Base-by-base conservation (phyloP, 2,797 vertebrate species). In the Muscicapa striata region DNA sequence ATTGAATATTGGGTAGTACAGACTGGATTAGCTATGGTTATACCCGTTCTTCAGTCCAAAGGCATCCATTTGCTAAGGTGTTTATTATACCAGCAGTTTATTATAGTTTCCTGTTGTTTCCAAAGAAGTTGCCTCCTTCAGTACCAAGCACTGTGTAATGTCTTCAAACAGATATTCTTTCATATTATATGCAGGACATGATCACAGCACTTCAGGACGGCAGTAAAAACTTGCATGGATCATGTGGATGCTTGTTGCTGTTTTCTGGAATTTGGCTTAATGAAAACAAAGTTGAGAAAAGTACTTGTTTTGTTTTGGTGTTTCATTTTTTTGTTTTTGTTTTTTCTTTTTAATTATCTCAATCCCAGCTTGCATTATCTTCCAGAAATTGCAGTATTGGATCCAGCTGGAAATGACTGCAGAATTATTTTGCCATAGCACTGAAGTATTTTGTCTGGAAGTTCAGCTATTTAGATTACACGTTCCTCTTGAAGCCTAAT, bases 111-210 rank as follows among this genome's bases (percentile, higher is more conserved):
- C 34, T 3, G 12, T 68, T 26, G 41, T 84, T 91, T 81, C 92
- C 78, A 67, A 63, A 67, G 63, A 74, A 88, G 69, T 85, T 89
- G 32, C 64, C 58, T 89, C 54, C 23, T 91, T 81, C 66, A 85
- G 49, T 76, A 73, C 41, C 45, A 63, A 85, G 79, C 18, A 41
- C 49, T 90, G 48, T 4, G 3, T 70, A 86, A 36, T 74, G 29
- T 70, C 84, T 86, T 92, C 48, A 81, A 94, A 81, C 66, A 79
- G 72, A 86, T 94, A 20, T 48, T 93, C 90, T 91, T 93, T 88
- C n/a, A 6, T 78, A 19, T 32, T 87, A 11, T 13, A 43, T 49
- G 51, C 41, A 76, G 72, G 80, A 62, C 29, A 9, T 27, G 63
- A 68, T 80, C 61, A 36, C 52, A 68, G 67, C 29, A 11, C 87